phyloP scores from a whole-genome alignment of 1,140 invertebrate genomes.

The Brachionus manjavacas region DNA sequence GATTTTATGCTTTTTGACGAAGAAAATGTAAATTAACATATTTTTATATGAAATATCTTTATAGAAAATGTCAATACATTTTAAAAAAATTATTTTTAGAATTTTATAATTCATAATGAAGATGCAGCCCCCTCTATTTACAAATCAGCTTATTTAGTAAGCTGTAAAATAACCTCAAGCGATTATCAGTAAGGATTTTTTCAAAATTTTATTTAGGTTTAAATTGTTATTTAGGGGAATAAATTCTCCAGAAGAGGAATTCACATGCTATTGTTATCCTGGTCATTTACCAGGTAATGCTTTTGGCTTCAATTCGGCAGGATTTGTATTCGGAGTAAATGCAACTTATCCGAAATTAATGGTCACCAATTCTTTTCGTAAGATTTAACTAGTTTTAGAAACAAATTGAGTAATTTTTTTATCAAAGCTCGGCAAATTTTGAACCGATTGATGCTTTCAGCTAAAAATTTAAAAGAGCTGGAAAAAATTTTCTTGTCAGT shows the following conservation, averaged over 20 bases:
- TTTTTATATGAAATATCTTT: no score
- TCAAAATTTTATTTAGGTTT: neutral
- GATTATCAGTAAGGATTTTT: neutral
- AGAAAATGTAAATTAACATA: slow-evolving; percentile 13
- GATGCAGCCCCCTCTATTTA: neutral
- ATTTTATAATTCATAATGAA: slow-evolving; percentile 40
- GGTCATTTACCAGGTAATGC: slow-evolving; percentile 39
- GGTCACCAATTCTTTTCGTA: neutral
- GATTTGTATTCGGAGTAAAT: slow-evolving; percentile 7
- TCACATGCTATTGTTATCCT: slow-evolving; percentile 40
- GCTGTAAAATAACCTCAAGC: neutral
- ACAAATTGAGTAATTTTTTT: neutral
- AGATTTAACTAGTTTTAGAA: neutral
- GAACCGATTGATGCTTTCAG: slow-evolving; percentile 24
- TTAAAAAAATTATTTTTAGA: neutral
- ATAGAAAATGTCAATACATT: no score
- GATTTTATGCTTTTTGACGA: slow-evolving; percentile 18
- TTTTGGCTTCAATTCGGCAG: slow-evolving; percentile 10
- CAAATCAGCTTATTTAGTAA: slow-evolving; percentile 15
- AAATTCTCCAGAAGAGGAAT: slow-evolving; percentile 16
- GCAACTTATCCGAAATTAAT: slow-evolving; percentile 18
- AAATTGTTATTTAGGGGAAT: neutral
- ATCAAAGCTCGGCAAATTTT: slow-evolving; percentile 25
- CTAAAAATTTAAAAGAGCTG: neutral
- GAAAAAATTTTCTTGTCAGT: neutral